Base-by-base conservation (phyloP, 2,797 vertebrate genomes). In the Heterohyrax brucei region DNA sequence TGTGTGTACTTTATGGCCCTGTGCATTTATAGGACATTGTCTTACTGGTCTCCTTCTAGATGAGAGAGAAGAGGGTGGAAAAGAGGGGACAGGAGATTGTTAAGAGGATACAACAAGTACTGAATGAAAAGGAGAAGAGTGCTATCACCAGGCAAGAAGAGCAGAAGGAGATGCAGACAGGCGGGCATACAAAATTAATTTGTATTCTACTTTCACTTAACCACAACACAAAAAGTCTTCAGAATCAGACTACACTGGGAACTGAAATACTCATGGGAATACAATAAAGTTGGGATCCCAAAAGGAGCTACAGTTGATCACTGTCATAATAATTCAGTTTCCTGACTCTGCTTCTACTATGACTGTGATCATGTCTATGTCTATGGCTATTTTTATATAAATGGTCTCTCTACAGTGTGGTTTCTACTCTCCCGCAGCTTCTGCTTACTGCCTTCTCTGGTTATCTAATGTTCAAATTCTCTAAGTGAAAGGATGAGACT, bases 271-370 rank as follows among this genome's bases (percentile, higher is more conserved):
- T 76, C 12, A 33, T 50, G 53, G 88, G 48, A 56, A 78, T 78
- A 87, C 91, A 83, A 85, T 80, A 89, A 70, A 92, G n/a, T 16
- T 83, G 56, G 44, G 59, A 91, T 46, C 84, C 62, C 84, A 89
- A 59, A 0, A 93, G 62, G 44, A 89, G 73, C 39, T 68, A 62
- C 68, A 72, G 33, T 7, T 84, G 85, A 90, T 92, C 62, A 62
- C 7, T 61, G 56, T 66, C 73, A 33, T 64, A 87, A 26, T 76
- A 80, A 64, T 24, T 91, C 46, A 75, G 22, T 44, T 93, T 94
- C 87, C 64, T 73, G 33, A 46, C 33, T 95, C 82, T 77, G 21
- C 73, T 19, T 93, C 64, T 61, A 62, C 16, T 26, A 10, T 56
- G 50, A 78, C 70, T 86, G 14, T 76, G 30, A 26, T 62, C 76